A percentile compares a stretch with the other conserved stretches of the same genome.
phyloP scores from a whole-genome alignment of 2,113 vertebrate species.

The Macroglossus sobrinus region DNA sequence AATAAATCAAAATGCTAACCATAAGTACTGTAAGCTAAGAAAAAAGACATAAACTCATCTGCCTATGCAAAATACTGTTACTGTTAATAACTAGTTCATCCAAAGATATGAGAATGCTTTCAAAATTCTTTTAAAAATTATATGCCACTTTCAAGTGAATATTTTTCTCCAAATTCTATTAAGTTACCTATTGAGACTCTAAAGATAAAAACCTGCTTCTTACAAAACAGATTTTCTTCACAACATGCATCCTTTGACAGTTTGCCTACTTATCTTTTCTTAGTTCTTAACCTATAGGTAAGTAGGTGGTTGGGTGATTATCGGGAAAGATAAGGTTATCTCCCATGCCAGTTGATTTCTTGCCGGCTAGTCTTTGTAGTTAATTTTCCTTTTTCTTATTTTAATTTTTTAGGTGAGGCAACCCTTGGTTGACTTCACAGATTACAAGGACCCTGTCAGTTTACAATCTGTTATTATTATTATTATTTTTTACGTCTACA shows the following conservation, averaged over 20 bases:
- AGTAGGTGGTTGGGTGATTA: not conserved
- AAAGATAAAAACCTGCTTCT: conserved; percentile 34
- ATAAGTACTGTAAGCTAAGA: not conserved
- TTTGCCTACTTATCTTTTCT: not conserved
- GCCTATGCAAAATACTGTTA: not conserved
- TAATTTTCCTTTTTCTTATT: not conserved
- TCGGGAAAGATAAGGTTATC: not conserved
- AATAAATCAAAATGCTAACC: conserved; percentile 34
- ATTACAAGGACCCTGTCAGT: too few species aligned
- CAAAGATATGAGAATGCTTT: not conserved
- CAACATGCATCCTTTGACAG: not conserved
- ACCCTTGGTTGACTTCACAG: too few species aligned
- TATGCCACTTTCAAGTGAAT: conserved; percentile 36
- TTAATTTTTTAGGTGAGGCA: too few species aligned
- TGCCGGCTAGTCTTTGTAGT: not conserved
- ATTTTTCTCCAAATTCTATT: conserved; percentile 2
- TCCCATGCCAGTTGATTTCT: not conserved
- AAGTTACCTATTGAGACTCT: not conserved
- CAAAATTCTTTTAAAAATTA: conserved; percentile 24
- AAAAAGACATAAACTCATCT: not conserved
- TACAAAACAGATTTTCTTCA: conserved; percentile 35
- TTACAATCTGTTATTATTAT: too few species aligned
- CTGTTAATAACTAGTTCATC: not conserved
- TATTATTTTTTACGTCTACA: too few species aligned
- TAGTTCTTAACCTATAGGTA: not conserved